A percentile compares a stretch with the other conserved stretches of the same genome.
These are phyloP conservation scores for Coptodon bakossiorum DNA, from an alignment of 2,113 vertebrate genomes.

Conservation along the genomic window DNA sequence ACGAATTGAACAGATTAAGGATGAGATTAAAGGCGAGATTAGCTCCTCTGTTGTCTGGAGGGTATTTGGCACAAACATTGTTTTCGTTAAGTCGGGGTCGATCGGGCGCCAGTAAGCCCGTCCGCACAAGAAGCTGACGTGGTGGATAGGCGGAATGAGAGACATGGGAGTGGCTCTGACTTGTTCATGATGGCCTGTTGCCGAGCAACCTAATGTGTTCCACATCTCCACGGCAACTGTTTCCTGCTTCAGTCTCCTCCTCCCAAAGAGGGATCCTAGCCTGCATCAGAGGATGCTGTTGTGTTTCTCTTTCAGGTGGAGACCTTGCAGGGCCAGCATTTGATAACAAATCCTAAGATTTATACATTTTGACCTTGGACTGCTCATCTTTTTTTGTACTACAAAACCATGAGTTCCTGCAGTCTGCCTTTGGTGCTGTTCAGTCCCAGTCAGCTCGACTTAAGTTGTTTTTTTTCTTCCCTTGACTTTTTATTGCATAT, in stretches of 20 bases:
- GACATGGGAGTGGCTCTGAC: constrained; percentile 54
- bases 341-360: neutral
- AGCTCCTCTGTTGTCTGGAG: neutral
- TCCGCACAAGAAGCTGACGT: neutral
- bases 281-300: neutral
- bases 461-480: neutral
- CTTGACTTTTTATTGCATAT: neutral
- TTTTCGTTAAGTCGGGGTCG: neutral
- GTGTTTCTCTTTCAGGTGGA: neutral
- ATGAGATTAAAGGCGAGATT: neutral
- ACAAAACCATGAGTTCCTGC: neutral
- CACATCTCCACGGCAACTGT: constrained; percentile 69
- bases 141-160: constrained; percentile 4
- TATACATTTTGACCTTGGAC: neutral
- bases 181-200: constrained; percentile 68
- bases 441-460: neutral
- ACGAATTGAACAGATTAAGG: neutral
- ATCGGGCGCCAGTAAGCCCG: constrained; percentile 26
- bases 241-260: constrained; percentile 62
- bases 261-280: constrained; percentile 12
- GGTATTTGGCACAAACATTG: neutral
- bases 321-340: neutral
- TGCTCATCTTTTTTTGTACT: neutral
- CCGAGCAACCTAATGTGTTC: constrained; percentile 66
- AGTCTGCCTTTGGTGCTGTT: neutral